Evolutionary conservation across 2,113 vertebrate species (phyloP), one percentile per base, ranked within the genome.

Genomic region (Alethe diademata): DNA sequence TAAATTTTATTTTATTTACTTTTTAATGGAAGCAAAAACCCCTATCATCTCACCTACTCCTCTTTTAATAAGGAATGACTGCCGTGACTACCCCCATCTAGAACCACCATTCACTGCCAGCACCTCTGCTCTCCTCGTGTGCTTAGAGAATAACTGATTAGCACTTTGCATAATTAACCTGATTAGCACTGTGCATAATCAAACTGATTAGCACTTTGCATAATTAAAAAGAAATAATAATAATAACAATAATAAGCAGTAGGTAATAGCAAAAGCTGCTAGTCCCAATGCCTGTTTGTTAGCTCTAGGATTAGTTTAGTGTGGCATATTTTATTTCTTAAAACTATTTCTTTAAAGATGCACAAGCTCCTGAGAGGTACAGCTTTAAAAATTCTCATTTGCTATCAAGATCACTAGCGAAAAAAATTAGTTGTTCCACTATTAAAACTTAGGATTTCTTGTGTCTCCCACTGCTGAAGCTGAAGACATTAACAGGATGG

Each of bases 141-240:
- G 98, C 98, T 98, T 98, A 97, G 97, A 98, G 98, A 98, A 98
- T 98, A 98, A 98, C 98, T 98, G 98, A 98, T 98, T 98, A 98
- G 98, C 98, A 98, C 98, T 98, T 98, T 98, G 98, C 98, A 98
- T 98, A 98, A 98, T 98, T 98, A 98, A 98, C 98, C 98, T 98
- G 98, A 98, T 98, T 98, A 98, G 98, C 98, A 98, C 98, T 98
- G 97, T 98, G 98, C 98, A 98, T 98, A 98, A 98, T 98, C 98
- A 98, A 98, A 98, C 98, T 98, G 98, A 98, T 98, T 98, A 98
- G 98, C 98, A 98, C 98, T 98, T 97, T 98, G 98, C 98, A 98
- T 98, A 98, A 98, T 98, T 98, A 98, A 98, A 98, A 98, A 98
- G 98, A 98, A 98, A 98, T 98, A 98, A 98, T 98, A 98, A 98